These are phyloP conservation scores for Erinaceus europaeus DNA, from an alignment of 2,113 vertebrate genomes.

Conservation along the genomic window DNA sequence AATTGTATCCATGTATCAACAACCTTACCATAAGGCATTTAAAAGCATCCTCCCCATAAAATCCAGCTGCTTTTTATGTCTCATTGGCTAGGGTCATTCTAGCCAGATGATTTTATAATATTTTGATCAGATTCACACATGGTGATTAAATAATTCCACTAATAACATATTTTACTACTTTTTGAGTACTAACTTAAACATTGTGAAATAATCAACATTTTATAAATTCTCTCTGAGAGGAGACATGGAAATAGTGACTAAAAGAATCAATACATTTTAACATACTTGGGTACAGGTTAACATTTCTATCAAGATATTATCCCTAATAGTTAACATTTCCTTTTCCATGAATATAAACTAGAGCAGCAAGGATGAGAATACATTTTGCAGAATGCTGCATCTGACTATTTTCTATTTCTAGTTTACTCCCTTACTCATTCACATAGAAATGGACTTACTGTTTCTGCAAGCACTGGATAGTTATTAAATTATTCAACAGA, in stretches of 20 bases:
- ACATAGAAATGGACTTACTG: background rate
- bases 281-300: background rate
- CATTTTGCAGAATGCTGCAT: background rate
- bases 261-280: background rate
- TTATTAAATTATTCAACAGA: conserved; percentile 30
- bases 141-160: background rate
- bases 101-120: background rate
- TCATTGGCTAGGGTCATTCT: background rate
- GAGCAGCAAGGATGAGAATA: background rate
- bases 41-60: too few relatives aligned
- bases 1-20: too few relatives aligned
- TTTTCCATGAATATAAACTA: background rate
- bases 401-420: background rate
- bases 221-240: background rate
- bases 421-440: background rate
- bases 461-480: background rate
- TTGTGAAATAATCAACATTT: background rate
- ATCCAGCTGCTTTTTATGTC: background rate
- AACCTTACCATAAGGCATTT: too few relatives aligned
- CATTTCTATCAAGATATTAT: background rate
- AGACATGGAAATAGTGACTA: background rate
- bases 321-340: background rate
- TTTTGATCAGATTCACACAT: background rate
- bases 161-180: background rate
- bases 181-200: background rate